Conservation (phyloP, 2,797 vertebrate species). For the Botia kubotai region DNA sequence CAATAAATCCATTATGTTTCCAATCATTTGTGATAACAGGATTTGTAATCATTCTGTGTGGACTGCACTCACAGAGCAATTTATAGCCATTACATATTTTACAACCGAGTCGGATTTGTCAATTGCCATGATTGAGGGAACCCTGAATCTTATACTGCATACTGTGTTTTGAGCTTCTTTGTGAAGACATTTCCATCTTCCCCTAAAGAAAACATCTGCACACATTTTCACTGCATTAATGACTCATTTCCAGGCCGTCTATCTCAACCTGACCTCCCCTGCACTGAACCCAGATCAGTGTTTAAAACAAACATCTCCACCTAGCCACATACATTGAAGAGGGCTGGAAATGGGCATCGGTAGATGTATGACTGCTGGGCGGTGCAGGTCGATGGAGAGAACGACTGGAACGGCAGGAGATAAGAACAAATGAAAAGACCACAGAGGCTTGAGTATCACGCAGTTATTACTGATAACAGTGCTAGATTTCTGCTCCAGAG, state of each 20-base stretch:
- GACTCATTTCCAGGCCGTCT: background rate
- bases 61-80: too few species aligned
- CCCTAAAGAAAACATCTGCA: background rate
- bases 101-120: too few species aligned
- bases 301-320: constrained; percentile 21
- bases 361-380: constrained; percentile 20
- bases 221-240: background rate
- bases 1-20: too few species aligned
- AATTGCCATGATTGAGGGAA: too few species aligned
- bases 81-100: too few species aligned
- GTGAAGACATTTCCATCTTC: background rate
- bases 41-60: too few species aligned
- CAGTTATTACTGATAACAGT: constrained; percentile 38
- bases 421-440: constrained; percentile 52
- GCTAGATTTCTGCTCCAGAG: constrained; percentile 34
- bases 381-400: constrained; percentile 36
- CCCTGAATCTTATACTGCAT: too few species aligned
- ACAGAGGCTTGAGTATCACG: constrained; percentile 44
- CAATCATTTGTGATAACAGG: too few species aligned
- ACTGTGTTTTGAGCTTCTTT: background rate
- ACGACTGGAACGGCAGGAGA: constrained; percentile 39
- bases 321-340: constrained; percentile 37
- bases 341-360: constrained; percentile 40
- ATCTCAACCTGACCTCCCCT: constrained; percentile 2
- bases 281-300: constrained; percentile 47